A percentile compares a stretch with the other conserved stretches of the same genome.
phyloP scores from a whole-genome alignment of 2,113 vertebrate genomes.

The Nanorana parkeri region DNA sequence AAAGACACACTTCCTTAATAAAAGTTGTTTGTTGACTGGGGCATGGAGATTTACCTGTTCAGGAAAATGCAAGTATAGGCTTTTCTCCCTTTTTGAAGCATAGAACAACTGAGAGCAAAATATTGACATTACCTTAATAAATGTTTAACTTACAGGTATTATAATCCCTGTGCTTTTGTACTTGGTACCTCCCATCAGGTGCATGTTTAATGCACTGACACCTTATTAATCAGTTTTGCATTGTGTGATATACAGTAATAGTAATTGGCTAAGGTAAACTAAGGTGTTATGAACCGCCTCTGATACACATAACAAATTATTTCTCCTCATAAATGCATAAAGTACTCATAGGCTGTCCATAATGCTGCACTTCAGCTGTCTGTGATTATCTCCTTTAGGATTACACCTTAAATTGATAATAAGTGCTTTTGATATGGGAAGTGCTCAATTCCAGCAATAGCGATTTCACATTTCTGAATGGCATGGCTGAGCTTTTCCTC shows the following conservation, averaged over 20 bases:
- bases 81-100: slow-evolving; percentile 23
- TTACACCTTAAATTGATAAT: too few species aligned
- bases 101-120: slow-evolving; percentile 22
- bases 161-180: neutral
- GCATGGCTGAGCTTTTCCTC: too few species aligned
- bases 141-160: slow-evolving; percentile 31
- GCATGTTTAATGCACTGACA: neutral
- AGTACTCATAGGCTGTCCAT: too few species aligned
- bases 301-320: too few species aligned
- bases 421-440: too few species aligned
- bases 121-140: slow-evolving; percentile 28
- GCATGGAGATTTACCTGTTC: neutral
- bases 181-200: neutral
- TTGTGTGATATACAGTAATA: neutral
- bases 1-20: neutral
- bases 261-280: neutral
- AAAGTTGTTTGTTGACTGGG: neutral
- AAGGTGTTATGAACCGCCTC: too few species aligned
- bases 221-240: neutral
- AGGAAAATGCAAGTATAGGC: slow-evolving; percentile 20
- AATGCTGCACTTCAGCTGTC: too few species aligned
- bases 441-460: too few species aligned
- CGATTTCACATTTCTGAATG: too few species aligned
- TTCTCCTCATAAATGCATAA: too few species aligned
- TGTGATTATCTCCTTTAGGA: too few species aligned